Conservation (phyloP, 2,888 invertebrate species). For the Cosmopolites sordidus region DNA sequence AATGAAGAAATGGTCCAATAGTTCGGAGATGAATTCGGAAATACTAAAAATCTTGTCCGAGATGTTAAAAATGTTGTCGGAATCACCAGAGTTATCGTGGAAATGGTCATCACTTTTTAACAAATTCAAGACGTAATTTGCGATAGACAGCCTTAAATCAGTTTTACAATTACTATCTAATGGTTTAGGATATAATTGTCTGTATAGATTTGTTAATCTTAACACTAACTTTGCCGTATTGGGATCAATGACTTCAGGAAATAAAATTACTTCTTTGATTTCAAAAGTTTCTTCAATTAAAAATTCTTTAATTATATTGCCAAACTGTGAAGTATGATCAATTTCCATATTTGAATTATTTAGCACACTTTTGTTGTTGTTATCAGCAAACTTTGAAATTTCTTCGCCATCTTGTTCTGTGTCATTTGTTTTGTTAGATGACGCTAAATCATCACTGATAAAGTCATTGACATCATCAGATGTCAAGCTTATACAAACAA, state of each 20-base stretch:
- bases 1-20: constrained; percentile 42
- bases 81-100: constrained; percentile 29
- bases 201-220: constrained; percentile 34
- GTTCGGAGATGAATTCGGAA: constrained; percentile 43
- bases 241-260: constrained; percentile 42
- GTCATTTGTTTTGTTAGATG: too few species aligned
- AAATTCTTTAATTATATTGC: constrained; percentile 38
- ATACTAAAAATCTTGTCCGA: constrained; percentile 42
- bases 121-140: constrained; percentile 32
- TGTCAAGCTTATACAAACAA: not conserved
- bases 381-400: too few species aligned
- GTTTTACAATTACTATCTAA: constrained; percentile 37
- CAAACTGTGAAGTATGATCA: constrained; percentile 25
- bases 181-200: constrained; percentile 32
- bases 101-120: constrained; percentile 34
- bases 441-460: too few species aligned
- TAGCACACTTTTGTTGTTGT: too few species aligned
- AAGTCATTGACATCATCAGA: constrained; percentile 1
- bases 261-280: constrained; percentile 39
- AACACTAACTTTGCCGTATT: constrained; percentile 37
- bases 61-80: constrained; percentile 28
- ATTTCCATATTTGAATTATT: too few species aligned
- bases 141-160: constrained; percentile 34
- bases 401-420: too few species aligned
- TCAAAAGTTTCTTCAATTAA: constrained; percentile 41